phyloP scores from a whole-genome alignment of 2,113 vertebrate genomes.

The Alligator sinensis region DNA sequence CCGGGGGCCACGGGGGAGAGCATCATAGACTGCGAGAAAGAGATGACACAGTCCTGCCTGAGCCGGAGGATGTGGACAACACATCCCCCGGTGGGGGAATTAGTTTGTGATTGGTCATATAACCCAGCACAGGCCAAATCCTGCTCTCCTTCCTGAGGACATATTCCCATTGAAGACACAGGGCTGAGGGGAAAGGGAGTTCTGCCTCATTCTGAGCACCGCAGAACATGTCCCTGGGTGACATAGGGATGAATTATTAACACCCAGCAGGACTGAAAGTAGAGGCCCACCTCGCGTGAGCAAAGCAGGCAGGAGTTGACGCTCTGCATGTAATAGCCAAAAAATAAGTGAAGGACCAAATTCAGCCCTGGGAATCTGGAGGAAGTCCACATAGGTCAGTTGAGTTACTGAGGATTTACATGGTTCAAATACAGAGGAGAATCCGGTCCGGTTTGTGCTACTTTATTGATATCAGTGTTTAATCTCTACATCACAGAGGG shows the following conservation, averaged over 20 bases:
- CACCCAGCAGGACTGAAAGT: neutral
- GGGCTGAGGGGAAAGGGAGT: neutral
- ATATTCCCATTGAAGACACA: neutral
- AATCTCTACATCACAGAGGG: conserved; percentile 47
- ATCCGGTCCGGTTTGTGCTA: neutral
- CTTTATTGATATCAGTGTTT: conserved; percentile 9
- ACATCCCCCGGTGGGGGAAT: fast-evolving
- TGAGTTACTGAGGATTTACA: neutral
- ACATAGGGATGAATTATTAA: neutral
- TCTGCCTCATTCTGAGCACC: neutral
- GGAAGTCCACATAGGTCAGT: neutral
- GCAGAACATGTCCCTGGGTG: conserved; percentile 38
- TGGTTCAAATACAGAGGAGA: neutral
- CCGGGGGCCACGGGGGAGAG: neutral
- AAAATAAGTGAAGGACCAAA: neutral
- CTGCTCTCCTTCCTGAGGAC: neutral
- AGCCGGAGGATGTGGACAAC: fast-evolving
- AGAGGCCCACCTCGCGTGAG: neutral
- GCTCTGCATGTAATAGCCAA: neutral
- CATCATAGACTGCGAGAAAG: neutral
- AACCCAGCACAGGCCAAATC: neutral
- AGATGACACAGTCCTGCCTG: too few species aligned
- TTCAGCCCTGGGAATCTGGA: neutral
- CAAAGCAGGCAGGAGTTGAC: neutral
- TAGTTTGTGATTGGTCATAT: neutral